Evolutionary conservation across 2,113 vertebrate genomes (phyloP).

Genomic region (Stegostoma tigrinum): DNA sequence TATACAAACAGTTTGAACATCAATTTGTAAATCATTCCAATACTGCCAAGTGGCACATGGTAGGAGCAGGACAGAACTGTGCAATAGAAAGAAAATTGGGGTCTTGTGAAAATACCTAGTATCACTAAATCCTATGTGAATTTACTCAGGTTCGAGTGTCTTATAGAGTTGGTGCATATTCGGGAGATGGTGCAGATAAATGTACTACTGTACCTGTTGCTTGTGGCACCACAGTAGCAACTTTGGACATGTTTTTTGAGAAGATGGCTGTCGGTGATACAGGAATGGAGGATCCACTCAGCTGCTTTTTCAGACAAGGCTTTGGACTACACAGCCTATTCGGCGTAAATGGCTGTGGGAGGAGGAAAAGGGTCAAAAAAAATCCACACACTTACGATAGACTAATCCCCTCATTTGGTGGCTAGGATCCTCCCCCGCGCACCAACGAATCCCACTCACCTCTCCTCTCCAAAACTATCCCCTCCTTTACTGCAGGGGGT

Average conservation of each 20-base stretch:
- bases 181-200: background rate
- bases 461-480: background rate
- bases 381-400: no score
- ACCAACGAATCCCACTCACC: background rate
- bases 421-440: background rate
- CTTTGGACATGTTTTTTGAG: conserved; percentile 2
- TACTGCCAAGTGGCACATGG: no score
- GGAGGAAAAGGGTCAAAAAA: background rate
- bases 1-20: no score
- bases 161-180: background rate
- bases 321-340: background rate
- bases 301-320: background rate
- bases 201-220: background rate
- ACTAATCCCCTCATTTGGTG: background rate
- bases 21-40: no score
- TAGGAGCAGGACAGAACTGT: background rate
- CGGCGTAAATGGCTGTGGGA: background rate
- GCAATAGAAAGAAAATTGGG: background rate
- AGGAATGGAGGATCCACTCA: conserved; percentile 17
- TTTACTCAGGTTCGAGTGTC: background rate
- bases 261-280: background rate
- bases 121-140: background rate
- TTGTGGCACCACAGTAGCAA: background rate
- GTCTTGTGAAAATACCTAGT: background rate
- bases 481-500: background rate